A percentile compares a stretch with the other conserved stretches of the same genome.
Conservation (phyloP, 2,888 invertebrate genomes). For the Latheticus oryzae region DNA sequence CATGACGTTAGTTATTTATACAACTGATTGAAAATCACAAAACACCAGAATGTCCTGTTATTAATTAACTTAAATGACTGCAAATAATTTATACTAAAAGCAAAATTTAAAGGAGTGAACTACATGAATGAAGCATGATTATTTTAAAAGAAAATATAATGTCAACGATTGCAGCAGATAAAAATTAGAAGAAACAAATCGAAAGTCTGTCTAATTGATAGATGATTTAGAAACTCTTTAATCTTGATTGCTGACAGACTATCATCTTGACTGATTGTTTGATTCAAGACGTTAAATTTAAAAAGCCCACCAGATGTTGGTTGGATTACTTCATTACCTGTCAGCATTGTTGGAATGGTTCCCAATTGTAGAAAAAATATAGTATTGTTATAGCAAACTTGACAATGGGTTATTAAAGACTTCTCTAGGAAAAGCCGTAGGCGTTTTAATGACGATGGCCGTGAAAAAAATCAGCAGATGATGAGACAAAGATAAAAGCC, state of each 20-base stretch:
- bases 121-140: no score
- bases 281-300: slow-evolving; percentile 22
- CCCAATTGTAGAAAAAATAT: slow-evolving; percentile 32
- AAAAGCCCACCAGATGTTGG: slow-evolving; percentile 25
- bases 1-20: no score
- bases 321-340: slow-evolving; percentile 21
- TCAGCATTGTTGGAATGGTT: slow-evolving; percentile 26
- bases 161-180: no score
- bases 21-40: no score
- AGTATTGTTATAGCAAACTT: slow-evolving; percentile 29
- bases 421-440: slow-evolving; percentile 4
- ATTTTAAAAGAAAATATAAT: slow-evolving; percentile 28
- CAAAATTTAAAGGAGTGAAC: no score
- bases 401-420: slow-evolving; percentile 26
- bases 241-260: slow-evolving; percentile 12
- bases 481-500: slow-evolving; percentile 51
- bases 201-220: slow-evolving; percentile 24
- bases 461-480: slow-evolving; percentile 44
- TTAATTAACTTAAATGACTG: no score
- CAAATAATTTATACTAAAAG: no score
- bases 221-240: slow-evolving; percentile 19
- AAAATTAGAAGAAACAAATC: slow-evolving; percentile 21
- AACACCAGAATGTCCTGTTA: no score
- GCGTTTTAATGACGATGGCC: slow-evolving; percentile 45
- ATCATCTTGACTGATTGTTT: slow-evolving; percentile 23